phyloP scores from a whole-genome alignment of 2,888 invertebrate genomes.

The Luperina testacea region DNA sequence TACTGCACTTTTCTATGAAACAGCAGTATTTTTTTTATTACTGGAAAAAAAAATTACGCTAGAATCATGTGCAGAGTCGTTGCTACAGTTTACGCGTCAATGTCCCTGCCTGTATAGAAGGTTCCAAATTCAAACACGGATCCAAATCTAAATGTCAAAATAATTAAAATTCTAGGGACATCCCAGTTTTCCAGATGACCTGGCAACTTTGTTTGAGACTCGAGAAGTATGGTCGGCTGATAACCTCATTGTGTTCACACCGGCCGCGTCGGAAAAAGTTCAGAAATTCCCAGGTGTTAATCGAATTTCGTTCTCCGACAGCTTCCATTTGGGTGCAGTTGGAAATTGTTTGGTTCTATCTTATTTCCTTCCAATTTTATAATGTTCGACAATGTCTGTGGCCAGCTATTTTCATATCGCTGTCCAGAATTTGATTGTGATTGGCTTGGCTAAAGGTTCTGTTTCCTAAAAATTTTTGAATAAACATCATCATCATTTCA shows the following conservation, averaged over 20 bases:
- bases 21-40: neutral
- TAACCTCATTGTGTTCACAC: conserved; percentile 52
- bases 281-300: conserved; percentile 58
- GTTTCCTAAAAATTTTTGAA: neutral
- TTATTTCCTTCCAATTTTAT: conserved; percentile 30
- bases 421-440: neutral
- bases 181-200: conserved; percentile 28
- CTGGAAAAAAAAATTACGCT: neutral
- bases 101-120: neutral
- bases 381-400: neutral
- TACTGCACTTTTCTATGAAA: neutral
- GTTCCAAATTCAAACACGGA: conserved; percentile 1
- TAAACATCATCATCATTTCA: no score
- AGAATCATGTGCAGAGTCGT: neutral
- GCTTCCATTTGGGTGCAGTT: conserved; percentile 50
- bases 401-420: neutral
- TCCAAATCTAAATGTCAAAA: conserved; percentile 16
- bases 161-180: conserved; percentile 21
- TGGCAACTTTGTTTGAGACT: conserved; percentile 40
- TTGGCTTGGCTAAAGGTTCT: neutral
- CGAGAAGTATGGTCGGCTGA: conserved; percentile 31
- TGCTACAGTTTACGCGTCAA: neutral
- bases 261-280: conserved; percentile 51
- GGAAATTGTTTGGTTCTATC: conserved; percentile 44
- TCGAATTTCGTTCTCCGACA: conserved; percentile 55